Evolutionary conservation across 2,797 vertebrate genomes (phyloP), one percentile per base, ranked within the genome.

Genomic region (Tadarida brasiliensis): DNA sequence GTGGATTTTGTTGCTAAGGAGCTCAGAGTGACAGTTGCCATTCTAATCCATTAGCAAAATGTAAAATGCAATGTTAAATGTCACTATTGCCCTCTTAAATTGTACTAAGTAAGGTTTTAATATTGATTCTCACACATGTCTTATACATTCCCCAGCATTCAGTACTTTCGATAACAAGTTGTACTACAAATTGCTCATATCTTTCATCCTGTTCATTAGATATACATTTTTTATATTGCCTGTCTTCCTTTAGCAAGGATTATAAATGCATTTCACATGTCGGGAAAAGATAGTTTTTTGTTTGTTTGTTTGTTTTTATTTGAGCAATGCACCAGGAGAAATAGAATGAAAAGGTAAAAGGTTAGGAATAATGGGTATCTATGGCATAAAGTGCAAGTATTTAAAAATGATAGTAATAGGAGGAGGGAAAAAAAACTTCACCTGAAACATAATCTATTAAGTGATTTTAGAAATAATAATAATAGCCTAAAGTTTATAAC

Each of bases 31-130:
- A 83, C 33, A 96, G 20, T 30, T 90, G 4, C 8, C 92, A 49
- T 81, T 97, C 28, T 44, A 85, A 49, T 96, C 49, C 91, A 54
- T 85, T 92, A 97, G 61, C 49, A 86, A 88, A 97, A 97, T 97
- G 68, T 71, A 61, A 96, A 44, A 63, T 61, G 11, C 33, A 82
- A 92, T 92, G 15, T 67, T 93, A 90, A 95, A n/a, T 7, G 87
- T 61, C 22, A 90, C 9, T 82, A 49, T 65, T 94, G 47, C 82
- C 74, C 56, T 96, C 6, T 91, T 92, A 95, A 92, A 70, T 14
- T 95, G 24, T 93, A 83, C 54, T 87, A 51, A 47, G 2, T 92
- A 80, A 65, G 28, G 73, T 95, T 98, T 97, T 96, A 95, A 96
- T 97, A 96, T 3, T 94, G 54, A 91, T 96, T 96, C 28, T 71